Base-by-base conservation (phyloP, 2,797 vertebrate genomes). In the Enteromius unitaeniatus region DNA sequence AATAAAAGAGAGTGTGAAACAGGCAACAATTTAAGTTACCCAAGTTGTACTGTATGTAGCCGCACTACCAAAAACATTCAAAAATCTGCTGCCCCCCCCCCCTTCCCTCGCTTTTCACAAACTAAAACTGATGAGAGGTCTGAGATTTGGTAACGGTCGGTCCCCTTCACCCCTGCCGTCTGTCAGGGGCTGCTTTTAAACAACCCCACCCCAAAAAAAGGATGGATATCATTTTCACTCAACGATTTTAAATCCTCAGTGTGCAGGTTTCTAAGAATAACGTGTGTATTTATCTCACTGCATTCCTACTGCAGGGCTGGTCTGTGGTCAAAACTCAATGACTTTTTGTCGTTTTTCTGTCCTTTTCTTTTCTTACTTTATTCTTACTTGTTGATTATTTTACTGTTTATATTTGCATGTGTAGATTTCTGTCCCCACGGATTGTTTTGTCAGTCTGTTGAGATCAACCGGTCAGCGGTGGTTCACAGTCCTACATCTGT, bases 31-130 rank as follows among this genome's bases (percentile, higher is more conserved):
- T 84, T 91, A 96, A 94, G 93, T 96, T 95, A 95, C 96, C 96
- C 95, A 96, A 97, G 95, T 97, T 97, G 96, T 97, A 97, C 97
- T 97, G 97, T 98, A 97, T 96, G 96, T 98, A 98, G 97, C 96
- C 95, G 94, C 97, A 98, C 97, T 97, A 97, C 96, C 96, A 96
- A 96, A 96, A 95, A 78, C 94, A 90, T 87, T 87, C 84, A 88
- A 91, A 90, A 90, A 75, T 81, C 78, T 86, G 81, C 91, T 86
- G 79, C 85, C 86, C 91, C 73, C 84, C 86, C 68, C 55, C 81
- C 92, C 72, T 82, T 87, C 67, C 72, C 55, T 84, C 90, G 88
- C 89, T 90, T 84, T 81, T 86, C 79, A 81, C 87, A 91, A 85
- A 79, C 88, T 86, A 89, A 86, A 84, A 89, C 79, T 86, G 86